These are phyloP conservation scores for Sciurus niger DNA, from an alignment of 2,113 vertebrate species.

Conservation along the genomic window DNA sequence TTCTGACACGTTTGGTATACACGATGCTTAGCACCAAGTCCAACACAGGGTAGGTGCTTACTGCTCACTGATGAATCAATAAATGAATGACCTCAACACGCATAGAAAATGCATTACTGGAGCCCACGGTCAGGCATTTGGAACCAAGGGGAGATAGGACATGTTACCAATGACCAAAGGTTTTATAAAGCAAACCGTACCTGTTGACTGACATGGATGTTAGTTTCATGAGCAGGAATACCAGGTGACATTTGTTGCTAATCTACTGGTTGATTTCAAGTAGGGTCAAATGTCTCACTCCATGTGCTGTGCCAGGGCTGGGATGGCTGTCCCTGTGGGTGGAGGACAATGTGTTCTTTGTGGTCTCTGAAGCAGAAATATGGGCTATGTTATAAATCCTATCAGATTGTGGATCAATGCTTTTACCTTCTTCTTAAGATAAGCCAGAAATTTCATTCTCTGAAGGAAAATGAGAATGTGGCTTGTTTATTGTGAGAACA, in stretches of 20 bases:
- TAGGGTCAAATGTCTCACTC: not conserved
- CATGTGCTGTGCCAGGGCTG: not conserved
- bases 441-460: constrained; percentile 68
- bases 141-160: not conserved
- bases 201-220: not conserved
- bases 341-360: not conserved
- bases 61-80: not conserved
- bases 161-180: not conserved
- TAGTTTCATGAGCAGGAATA: not conserved
- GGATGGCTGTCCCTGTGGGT: not conserved
- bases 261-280: not conserved
- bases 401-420: constrained; percentile 52
- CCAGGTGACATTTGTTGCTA: not conserved
- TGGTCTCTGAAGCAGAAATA: constrained; percentile 41
- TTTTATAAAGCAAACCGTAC: not conserved
- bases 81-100: not conserved
- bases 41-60: not conserved
- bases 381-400: not conserved
- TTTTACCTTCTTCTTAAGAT: constrained; percentile 60
- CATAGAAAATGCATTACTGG: not conserved
- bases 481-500: constrained; percentile 67
- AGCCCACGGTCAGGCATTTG: not conserved
- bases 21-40: not conserved
- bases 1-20: not conserved
- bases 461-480: constrained; percentile 66